Evolutionary conservation across 2,888 invertebrate species (phyloP), one percentile per base, ranked within the genome.

Genomic region (Drosophila robusta): DNA sequence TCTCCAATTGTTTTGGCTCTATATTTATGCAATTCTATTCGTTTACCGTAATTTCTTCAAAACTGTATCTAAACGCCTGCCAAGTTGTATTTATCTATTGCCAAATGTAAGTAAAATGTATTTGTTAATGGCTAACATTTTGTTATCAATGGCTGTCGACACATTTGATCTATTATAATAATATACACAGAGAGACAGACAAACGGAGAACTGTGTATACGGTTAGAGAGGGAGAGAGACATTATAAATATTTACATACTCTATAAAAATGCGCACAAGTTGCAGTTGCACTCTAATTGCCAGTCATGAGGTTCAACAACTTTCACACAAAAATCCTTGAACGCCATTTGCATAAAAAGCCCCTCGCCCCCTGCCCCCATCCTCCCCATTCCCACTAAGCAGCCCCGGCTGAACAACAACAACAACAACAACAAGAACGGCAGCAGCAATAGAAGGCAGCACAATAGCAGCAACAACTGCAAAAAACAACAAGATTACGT

Each of bases 251-350:
- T 71, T 66, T 64, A 44, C 78, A 75, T 66, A 75, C 61, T 62
- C 70, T 58, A 70, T 75, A 58, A 66, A 70, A 65, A 51, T 51
- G 76, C 67, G 67, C 61, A 76, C 75, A 75, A 75, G 75, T 76
- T 75, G 77, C 75, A 77, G 80, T 70, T 73, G 72, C 67, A 85
- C 80, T 86, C 86, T 83, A 83, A 87, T 81, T 87, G 85, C 71
- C 75, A 87, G 84, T 78, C 85, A 76, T 79, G 75, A 88, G 89
- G 90, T 90, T 90, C 90, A 90, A 90, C 90, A 90, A 90, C 90
- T 89, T 90, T 90, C 88, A 85, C 89, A 84, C 82, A 80, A 83
- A 89, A 90, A 90, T 90, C 90, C 90, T 90, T 90, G 90, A 90
- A 90, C 90, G 88, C 86, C 90, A 90, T 90, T 90, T 89, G 88